These are phyloP conservation scores for Procambarus virginalis DNA, from an alignment of 1,140 invertebrate genomes.

Conservation along the genomic window DNA sequence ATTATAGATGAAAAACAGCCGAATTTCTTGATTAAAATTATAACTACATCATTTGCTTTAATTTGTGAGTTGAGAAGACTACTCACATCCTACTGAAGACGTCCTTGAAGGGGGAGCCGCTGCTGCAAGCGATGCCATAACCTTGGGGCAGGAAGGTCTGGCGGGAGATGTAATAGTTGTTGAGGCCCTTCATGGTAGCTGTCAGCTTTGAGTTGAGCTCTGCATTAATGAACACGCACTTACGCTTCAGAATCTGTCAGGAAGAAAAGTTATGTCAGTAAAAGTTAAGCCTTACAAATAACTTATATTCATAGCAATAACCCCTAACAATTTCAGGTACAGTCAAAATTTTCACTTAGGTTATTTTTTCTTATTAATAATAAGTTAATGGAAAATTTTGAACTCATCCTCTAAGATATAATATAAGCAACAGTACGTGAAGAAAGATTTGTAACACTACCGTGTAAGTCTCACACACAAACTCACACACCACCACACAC, in stretches of 20 bases:
- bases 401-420: too few species aligned
- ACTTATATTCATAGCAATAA: too few species aligned
- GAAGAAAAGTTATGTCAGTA: too few species aligned
- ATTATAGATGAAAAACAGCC: neutral
- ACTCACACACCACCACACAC: too few species aligned
- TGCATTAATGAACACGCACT: conserved; percentile 39
- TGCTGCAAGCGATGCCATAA: conserved; percentile 30
- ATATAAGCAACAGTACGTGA: too few species aligned
- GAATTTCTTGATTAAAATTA: neutral
- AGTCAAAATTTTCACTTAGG: too few species aligned
- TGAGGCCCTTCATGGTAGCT: conserved; percentile 4
- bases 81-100: conserved; percentile 38
- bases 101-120: conserved; percentile 13
- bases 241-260: conserved; percentile 24
- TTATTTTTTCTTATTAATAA: too few species aligned
- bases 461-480: too few species aligned
- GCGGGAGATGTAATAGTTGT: conserved; percentile 18
- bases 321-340: too few species aligned
- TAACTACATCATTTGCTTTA: neutral
- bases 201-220: conserved; percentile 26
- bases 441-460: too few species aligned
- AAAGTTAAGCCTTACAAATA: too few species aligned
- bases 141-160: conserved; percentile 41
- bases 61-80: neutral
- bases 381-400: too few species aligned